Conservation (phyloP, 2,888 invertebrate species). For the Tipula helvola region DNA sequence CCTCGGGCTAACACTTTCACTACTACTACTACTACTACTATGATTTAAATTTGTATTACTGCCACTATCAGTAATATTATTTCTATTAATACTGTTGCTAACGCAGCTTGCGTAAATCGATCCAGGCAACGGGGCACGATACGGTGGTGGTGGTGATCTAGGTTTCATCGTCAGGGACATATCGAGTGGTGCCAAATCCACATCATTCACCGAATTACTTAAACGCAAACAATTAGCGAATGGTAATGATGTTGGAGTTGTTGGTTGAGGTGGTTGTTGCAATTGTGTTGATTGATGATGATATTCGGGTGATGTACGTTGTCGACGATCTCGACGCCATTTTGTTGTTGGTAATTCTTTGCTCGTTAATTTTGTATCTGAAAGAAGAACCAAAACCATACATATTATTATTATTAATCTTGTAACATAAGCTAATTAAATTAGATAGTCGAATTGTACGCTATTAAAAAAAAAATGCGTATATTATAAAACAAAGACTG, state of each 20-base stretch:
- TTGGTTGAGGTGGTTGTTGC: constrained; percentile 13
- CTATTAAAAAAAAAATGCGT: background rate
- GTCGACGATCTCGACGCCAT: constrained; percentile 57
- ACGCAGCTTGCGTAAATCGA: constrained; percentile 18
- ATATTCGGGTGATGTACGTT: constrained; percentile 34
- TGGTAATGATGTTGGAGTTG: constrained; percentile 13
- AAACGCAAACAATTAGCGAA: background rate
- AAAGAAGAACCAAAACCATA: constrained; percentile 15
- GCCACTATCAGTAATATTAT: background rate
- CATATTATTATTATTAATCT: background rate
- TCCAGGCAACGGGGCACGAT: constrained; percentile 32
- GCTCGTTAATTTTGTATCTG: constrained; percentile 33
- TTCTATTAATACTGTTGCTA: background rate
- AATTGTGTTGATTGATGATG: constrained; percentile 25
- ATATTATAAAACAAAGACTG: background rate
- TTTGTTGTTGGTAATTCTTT: constrained; percentile 56
- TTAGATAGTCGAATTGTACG: background rate
- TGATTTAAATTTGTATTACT: constrained; percentile 25
- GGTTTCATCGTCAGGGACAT: constrained; percentile 32
- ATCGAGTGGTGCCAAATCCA: constrained; percentile 27
- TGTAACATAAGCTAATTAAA: background rate
- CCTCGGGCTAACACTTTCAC: constrained; percentile 19
- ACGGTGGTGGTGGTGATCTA: constrained; percentile 32
- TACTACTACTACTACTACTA: constrained; percentile 30
- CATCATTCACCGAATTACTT: background rate